phyloP scores from a whole-genome alignment of 2,888 invertebrate species.

The Lottia scabra region DNA sequence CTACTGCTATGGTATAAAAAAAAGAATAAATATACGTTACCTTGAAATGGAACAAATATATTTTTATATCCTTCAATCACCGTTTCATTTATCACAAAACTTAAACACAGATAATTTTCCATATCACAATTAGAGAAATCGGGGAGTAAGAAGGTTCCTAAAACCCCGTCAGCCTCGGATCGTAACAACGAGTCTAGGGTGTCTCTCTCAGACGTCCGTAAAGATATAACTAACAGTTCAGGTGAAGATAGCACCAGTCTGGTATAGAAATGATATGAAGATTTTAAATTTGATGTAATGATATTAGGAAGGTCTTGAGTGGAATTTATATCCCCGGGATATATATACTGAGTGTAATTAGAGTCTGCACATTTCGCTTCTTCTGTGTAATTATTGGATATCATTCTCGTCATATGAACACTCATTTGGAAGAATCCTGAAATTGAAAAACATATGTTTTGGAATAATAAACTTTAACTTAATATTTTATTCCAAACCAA shows the following conservation, averaged over 20 bases:
- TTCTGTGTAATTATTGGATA: too few relatives aligned
- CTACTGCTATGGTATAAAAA: too few relatives aligned
- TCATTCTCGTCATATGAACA: neutral
- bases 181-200: neutral
- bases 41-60: constrained; percentile 1
- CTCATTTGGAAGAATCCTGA: neutral
- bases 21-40: neutral
- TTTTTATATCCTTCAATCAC: neutral
- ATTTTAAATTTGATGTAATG: neutral
- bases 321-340: neutral
- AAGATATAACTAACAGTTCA: neutral
- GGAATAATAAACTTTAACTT: too few relatives aligned
- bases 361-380: neutral
- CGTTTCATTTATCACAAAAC: neutral
- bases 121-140: neutral
- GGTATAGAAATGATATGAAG: neutral
- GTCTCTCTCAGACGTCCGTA: neutral
- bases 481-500: too few relatives aligned
- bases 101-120: neutral
- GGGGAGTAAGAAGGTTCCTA: neutral
- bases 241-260: neutral
- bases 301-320: neutral
- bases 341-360: neutral
- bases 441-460: neutral
- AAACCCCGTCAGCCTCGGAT: neutral